Conservation (phyloP, 2,888 invertebrate species). For the Teleogryllus oceanicus region DNA sequence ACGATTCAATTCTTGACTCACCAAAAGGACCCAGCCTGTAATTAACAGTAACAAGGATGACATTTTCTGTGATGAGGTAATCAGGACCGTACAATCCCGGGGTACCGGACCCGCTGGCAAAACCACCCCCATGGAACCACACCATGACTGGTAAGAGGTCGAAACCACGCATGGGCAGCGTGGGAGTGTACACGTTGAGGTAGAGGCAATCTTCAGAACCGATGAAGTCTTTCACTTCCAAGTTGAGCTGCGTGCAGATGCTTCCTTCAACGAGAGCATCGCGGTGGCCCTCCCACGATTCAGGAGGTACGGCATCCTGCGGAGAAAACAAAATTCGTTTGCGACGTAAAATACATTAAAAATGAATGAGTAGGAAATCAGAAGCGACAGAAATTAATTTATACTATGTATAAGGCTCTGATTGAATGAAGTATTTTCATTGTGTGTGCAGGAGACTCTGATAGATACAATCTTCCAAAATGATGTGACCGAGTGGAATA, state of each 20-base stretch:
- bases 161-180: conserved; percentile 21
- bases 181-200: conserved; percentile 31
- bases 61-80: conserved; percentile 40
- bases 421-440: too few relatives aligned
- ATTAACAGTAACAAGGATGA: conserved; percentile 41
- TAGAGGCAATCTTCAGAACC: conserved; percentile 32
- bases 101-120: conserved; percentile 39
- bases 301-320: conserved; percentile 31
- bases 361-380: too few relatives aligned
- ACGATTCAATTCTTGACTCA: conserved; percentile 26
- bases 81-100: conserved; percentile 37
- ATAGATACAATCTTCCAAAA: too few relatives aligned
- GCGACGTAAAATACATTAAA: too few relatives aligned
- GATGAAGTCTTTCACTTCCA: conserved; percentile 21
- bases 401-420: too few relatives aligned
- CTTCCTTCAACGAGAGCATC: conserved; percentile 27
- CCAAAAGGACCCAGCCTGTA: conserved; percentile 42
- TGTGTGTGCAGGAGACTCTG: too few relatives aligned
- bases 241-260: conserved; percentile 26
- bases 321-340: neutral
- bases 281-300: conserved; percentile 29
- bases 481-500: too few relatives aligned
- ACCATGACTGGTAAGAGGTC: conserved; percentile 39
- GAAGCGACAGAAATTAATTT: too few relatives aligned
- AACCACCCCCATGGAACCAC: conserved; percentile 42